Evolutionary conservation across 2,797 vertebrate species (phyloP).

Genomic region (Pseudochirops cupreus): DNA sequence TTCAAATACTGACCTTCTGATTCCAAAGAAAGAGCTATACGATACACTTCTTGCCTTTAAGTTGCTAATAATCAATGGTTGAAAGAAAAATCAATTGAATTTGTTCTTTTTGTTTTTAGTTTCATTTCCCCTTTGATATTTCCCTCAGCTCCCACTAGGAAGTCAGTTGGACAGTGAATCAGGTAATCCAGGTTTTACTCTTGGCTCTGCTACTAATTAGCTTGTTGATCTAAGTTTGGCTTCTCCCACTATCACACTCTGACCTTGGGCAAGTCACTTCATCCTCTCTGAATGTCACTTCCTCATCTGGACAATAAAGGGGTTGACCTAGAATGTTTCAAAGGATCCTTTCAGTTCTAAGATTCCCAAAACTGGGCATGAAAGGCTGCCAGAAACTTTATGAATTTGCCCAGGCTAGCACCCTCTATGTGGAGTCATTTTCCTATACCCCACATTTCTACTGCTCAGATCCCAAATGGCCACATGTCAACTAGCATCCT

Average conservation of each 20-base stretch:
- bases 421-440: conserved; percentile 25
- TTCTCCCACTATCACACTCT: neutral
- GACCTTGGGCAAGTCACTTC: neutral
- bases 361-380: neutral
- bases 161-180: neutral
- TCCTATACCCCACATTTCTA: conserved; percentile 56
- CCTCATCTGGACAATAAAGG: neutral
- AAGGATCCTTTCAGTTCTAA: neutral
- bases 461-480: conserved; percentile 65
- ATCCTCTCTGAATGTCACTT: neutral
- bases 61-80: neutral
- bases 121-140: conserved; percentile 13
- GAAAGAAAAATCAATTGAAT: neutral
- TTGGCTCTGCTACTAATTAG: neutral
- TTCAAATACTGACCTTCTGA: neutral
- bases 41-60: neutral
- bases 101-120: conserved; percentile 7
- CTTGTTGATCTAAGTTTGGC: neutral
- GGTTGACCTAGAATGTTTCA: rapidly evolving
- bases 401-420: neutral
- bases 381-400: neutral
- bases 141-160: neutral
- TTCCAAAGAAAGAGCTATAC: neutral
- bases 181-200: neutral
- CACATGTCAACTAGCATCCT: conserved; percentile 46